Evolutionary conservation across 2,113 vertebrate species (phyloP), one percentile per base, ranked within the genome.

Genomic region (Chauna torquata): DNA sequence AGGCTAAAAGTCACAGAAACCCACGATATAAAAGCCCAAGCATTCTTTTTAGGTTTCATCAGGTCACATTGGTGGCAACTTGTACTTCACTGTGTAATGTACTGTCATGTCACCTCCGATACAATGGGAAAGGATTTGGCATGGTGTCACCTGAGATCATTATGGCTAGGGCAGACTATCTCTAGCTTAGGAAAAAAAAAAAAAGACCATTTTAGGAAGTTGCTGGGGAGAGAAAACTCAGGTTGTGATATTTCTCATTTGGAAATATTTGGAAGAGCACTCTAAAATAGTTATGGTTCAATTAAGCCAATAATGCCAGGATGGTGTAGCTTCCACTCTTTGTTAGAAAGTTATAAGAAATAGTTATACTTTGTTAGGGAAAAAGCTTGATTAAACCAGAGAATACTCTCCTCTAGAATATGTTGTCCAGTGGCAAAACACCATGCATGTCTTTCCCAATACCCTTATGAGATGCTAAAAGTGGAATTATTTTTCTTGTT

Each of bases 81-180:
- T 91, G 49, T 78, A 55, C 23, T 81, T 81, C 80, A 75, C 49
- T 86, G 38, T 50, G 64, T 57, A 75, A 86, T 44, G 47, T 80
- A 57, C 70, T 96, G 94, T 96, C 94, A 88, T 70, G 85, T 96
- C 92, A 88, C 44, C 44, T 86, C 83, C 95, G 59, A 78, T 30
- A 68, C 16, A 40, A 6, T 13, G 7, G 50, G 64, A 96, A 96
- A 92, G 55, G 88, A 90, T 93, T 88, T 96, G 94, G n/a, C 94
- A 88, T 40, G 23, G 61, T 96, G 95, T 93, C 94, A 95, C 72
- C 82, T 88, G 69, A 78, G 82, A 88, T 96, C 82, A 75, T 44
- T 81, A 75, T 49, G 55, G 36, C 55, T 49, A 62, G n/a, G 69
- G 84, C 16, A 92, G 82, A 47, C 17, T 66, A 12, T 23, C 25